Base-by-base conservation (phyloP, 2,113 vertebrate species). In the Anarrhichthys ocellatus region DNA sequence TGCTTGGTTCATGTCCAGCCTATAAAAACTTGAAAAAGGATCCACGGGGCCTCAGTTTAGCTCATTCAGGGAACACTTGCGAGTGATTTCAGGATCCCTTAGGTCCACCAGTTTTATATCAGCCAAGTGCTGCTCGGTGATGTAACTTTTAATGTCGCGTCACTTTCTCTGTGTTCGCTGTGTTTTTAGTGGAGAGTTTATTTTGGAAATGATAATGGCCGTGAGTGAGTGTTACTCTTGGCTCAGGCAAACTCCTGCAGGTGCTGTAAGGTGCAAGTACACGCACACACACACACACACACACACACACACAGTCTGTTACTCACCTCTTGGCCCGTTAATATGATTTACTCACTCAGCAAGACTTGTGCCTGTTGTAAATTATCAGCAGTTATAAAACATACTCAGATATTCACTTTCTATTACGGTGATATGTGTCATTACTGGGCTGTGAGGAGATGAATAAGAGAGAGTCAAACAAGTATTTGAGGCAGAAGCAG, bases 381-480 rank as follows among this genome's bases (percentile, higher is more conserved):
- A 88, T 83, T 54, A 81, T 70, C 64, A 52, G 63, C 1, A 63
- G n/a, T 56, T 73, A 61, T 63, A 62, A 82, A 85, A 73, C 6
- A 6, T 18, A 29, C 70, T 76, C 32, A 46, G 32, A 69, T n/a
- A 38, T 42, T 78, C 76, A 38, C 52, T 81, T 78, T 64, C 74
- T 5, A 22, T 74, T 72, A 82, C 24, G 46, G 20, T 62, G 70
- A 68, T 24, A 17, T 18, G 68, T 73, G 50, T 66, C 65, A 22
- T 0, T 38, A 66, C 38, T 7, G 1, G 29, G 48, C 27, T 5
- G 34, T 27, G 32, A 38, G 56, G 20, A 36, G 62, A 68, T 58
- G 36, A 48, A 50, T 38, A 34, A 10, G 2, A 15, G 17, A 36
- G 20, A 38, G 24, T 52, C 54, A 48, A n/a, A 17, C 1, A 14